Evolutionary conservation across 2,113 vertebrate genomes (phyloP).

Genomic region (Anthoscopus minutus): DNA sequence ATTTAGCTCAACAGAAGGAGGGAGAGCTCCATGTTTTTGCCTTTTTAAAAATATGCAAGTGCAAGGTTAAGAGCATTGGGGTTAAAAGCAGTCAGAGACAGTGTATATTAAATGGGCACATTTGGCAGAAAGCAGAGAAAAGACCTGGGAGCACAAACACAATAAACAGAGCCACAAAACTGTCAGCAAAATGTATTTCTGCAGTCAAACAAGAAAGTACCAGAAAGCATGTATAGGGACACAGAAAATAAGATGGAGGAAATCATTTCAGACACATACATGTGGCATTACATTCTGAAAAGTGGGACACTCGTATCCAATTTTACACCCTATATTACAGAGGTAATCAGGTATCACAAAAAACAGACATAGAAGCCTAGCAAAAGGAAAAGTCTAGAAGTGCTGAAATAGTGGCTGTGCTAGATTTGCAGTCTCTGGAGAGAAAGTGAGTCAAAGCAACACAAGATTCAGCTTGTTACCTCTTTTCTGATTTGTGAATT

Average conservation of each 20-base stretch:
- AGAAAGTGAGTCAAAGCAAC: neutral
- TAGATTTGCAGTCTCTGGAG: neutral
- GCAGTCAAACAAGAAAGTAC: neutral
- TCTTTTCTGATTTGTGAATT: neutral
- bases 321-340: neutral
- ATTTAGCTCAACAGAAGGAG: neutral
- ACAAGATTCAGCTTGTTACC: neutral
- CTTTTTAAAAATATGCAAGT: neutral
- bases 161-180: neutral
- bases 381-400: neutral
- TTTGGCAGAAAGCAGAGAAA: neutral
- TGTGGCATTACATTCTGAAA: neutral
- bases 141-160: neutral
- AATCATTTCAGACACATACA: neutral
- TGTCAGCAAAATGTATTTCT: constrained; percentile 9
- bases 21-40: neutral
- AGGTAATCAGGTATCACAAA: neutral
- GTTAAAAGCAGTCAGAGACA: neutral
- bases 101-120: neutral
- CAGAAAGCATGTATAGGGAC: neutral
- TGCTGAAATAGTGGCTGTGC: neutral
- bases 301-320: neutral
- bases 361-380: neutral
- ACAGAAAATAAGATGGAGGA: neutral
- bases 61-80: neutral